Conservation (phyloP, 2,113 vertebrate genomes). For the Garra rufa region DNA sequence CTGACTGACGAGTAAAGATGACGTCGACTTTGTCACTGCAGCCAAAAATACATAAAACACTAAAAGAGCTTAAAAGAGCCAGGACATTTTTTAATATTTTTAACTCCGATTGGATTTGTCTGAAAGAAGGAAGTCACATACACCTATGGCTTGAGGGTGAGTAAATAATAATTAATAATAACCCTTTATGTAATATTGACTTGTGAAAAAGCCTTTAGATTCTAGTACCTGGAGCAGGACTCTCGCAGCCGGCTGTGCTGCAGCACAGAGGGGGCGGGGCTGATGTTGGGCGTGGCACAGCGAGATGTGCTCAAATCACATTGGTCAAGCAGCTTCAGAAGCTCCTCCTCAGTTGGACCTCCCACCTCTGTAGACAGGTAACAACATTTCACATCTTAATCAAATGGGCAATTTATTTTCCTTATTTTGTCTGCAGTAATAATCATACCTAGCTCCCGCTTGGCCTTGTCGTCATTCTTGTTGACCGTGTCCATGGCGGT, state of each 20-base stretch:
- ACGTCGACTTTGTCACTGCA: too few species aligned
- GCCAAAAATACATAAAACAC: too few species aligned
- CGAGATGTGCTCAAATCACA: slow-evolving; percentile 96
- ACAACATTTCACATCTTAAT: not conserved
- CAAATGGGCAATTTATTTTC: too few species aligned
- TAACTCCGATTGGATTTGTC: too few species aligned
- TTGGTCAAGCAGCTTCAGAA: slow-evolving; percentile 93
- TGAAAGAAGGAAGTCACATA: too few species aligned
- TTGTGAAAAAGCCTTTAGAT: too few species aligned
- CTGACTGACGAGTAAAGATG: too few species aligned
- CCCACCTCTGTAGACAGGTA: slow-evolving; percentile 80
- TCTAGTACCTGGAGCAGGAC: slow-evolving; percentile 87
- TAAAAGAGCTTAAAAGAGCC: too few species aligned
- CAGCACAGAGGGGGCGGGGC: slow-evolving; percentile 92
- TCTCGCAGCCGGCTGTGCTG: slow-evolving; percentile 91
- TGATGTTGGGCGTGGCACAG: slow-evolving; percentile 95
- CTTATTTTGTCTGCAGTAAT: not conserved
- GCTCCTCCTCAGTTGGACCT: slow-evolving; percentile 93
- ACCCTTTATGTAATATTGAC: too few species aligned
- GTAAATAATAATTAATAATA: too few species aligned
- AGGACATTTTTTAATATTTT: too few species aligned
- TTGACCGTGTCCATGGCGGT: slow-evolving; percentile 96
- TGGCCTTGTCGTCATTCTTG: slow-evolving; percentile 89
- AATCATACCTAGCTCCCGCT: slow-evolving; percentile 47
- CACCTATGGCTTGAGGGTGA: too few species aligned